phyloP scores from a whole-genome alignment of 1,140 invertebrate genomes.

The Ridgeia piscesae region DNA sequence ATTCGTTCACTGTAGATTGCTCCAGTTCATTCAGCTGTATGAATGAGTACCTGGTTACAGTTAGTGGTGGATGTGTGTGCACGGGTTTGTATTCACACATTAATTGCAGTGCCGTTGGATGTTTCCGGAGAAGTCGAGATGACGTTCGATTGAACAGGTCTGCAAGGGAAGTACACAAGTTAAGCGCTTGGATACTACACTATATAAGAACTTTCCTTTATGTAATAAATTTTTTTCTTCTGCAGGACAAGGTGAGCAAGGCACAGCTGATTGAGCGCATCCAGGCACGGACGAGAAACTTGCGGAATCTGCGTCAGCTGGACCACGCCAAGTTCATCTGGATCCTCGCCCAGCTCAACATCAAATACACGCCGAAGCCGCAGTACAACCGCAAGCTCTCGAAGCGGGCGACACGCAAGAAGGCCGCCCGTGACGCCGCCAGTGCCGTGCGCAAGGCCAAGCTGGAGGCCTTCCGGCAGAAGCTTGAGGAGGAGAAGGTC shows the following conservation, averaged over 20 bases:
- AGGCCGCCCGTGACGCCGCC: slow-evolving; percentile 70
- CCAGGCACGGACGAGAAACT: slow-evolving; percentile 71
- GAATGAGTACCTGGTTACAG: no score
- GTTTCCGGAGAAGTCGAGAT: no score
- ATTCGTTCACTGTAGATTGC: no score
- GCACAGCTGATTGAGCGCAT: slow-evolving; percentile 71
- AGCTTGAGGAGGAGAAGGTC: slow-evolving; percentile 69
- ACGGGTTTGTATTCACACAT: no score
- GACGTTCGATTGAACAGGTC: no score
- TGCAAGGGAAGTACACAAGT: no score
- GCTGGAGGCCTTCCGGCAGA: slow-evolving; percentile 65
- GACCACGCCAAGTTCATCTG: slow-evolving; percentile 86
- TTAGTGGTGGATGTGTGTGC: no score
- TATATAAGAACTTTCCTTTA: no score
- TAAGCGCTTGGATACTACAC: no score
- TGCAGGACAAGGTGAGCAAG: slow-evolving; percentile 62
- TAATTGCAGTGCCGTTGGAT: no score
- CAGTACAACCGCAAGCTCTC: slow-evolving; percentile 58
- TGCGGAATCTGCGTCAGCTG: slow-evolving; percentile 69
- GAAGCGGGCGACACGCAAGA: slow-evolving; percentile 63
- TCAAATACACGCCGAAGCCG: slow-evolving; percentile 69
- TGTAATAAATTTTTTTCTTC: slow-evolving; percentile 31
- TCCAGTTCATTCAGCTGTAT: no score
- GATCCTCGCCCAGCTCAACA: slow-evolving; percentile 77
- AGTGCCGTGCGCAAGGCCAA: slow-evolving; percentile 67